A percentile compares a stretch with the other conserved stretches of the same genome.
These are phyloP conservation scores for Cantharis lateralis DNA, from an alignment of 2,888 invertebrate genomes.

Conservation along the genomic window DNA sequence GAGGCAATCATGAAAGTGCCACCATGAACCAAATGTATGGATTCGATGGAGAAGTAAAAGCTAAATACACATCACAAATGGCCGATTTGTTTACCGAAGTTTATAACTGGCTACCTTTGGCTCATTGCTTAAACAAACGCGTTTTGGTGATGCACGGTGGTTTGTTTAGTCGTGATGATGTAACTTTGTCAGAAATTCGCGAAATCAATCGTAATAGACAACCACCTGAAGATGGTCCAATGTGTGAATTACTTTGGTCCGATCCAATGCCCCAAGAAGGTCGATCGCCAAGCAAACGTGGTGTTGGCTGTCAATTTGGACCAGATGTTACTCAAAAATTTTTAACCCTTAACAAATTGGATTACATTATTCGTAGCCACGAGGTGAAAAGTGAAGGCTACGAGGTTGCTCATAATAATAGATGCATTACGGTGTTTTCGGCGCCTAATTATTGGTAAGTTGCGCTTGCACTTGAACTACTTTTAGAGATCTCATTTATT, in stretches of 20 bases:
- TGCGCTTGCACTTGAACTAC: background rate
- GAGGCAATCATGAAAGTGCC: conserved; percentile 98
- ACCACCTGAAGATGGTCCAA: conserved; percentile 93
- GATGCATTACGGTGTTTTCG: conserved; percentile 98
- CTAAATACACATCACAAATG: conserved; percentile 95
- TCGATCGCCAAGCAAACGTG: conserved; percentile 91
- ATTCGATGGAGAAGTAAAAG: conserved; percentile 96
- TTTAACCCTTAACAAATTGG: conserved; percentile 81
- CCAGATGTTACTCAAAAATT: conserved; percentile 94
- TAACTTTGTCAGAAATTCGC: conserved; percentile 91
- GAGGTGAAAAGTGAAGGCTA: conserved; percentile 98
- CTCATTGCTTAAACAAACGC: conserved; percentile 89
- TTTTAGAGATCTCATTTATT: background rate
- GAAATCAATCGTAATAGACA: conserved; percentile 91
- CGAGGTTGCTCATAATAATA: conserved; percentile 91
- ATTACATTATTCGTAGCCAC: conserved; percentile 95
- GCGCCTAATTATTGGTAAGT: conserved; percentile 98
- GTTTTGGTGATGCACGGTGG: conserved; percentile 96
- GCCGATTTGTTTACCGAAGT: conserved; percentile 97
- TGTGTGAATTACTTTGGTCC: conserved; percentile 99
- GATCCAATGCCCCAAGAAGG: conserved; percentile 93
- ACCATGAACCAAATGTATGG: conserved; percentile 99
- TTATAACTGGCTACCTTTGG: conserved; percentile 95
- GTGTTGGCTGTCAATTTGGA: conserved; percentile 98
- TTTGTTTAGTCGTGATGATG: conserved; percentile 89